These are phyloP conservation scores for Ceratosolen solmsi DNA, from an alignment of 1,140 invertebrate species.

Conservation along the genomic window DNA sequence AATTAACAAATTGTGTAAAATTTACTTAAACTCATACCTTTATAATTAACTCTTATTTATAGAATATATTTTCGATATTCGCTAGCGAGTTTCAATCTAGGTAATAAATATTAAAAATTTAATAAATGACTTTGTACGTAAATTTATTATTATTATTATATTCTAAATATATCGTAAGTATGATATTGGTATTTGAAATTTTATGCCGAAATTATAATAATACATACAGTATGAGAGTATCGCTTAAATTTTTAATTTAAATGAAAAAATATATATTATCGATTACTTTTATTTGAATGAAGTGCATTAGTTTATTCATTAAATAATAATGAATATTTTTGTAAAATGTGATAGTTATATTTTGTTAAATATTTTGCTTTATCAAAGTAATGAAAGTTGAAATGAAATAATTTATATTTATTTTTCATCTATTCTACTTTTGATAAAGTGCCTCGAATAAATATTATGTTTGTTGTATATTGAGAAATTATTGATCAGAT, in stretches of 20 bases:
- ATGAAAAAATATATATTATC: too few species aligned
- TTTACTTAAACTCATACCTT: too few species aligned
- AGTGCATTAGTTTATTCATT: not conserved
- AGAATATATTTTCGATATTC: too few species aligned
- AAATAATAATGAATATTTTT: too few species aligned
- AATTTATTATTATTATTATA: not conserved
- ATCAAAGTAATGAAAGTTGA: not conserved
- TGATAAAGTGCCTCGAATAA: not conserved
- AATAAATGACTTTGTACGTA: not conserved
- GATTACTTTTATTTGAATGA: too few species aligned
- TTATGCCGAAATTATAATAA: not conserved
- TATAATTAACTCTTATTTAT: too few species aligned
- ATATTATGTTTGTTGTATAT: not conserved
- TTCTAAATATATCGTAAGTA: not conserved
- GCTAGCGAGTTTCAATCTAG: too few species aligned
- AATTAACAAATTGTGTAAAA: too few species aligned
- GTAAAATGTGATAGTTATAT: too few species aligned
- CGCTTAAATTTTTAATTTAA: too few species aligned
- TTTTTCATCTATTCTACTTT: not conserved
- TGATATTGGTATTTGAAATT: not conserved
- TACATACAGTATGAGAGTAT: not conserved
- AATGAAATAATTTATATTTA: not conserved
- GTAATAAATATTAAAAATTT: not conserved
- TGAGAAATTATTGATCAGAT: not conserved
- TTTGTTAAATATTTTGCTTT: too few species aligned